A percentile compares a stretch with the other conserved stretches of the same genome.
Evolutionary conservation across 2,888 invertebrate genomes (phyloP).

Genomic region (Stenodera caucasica): DNA sequence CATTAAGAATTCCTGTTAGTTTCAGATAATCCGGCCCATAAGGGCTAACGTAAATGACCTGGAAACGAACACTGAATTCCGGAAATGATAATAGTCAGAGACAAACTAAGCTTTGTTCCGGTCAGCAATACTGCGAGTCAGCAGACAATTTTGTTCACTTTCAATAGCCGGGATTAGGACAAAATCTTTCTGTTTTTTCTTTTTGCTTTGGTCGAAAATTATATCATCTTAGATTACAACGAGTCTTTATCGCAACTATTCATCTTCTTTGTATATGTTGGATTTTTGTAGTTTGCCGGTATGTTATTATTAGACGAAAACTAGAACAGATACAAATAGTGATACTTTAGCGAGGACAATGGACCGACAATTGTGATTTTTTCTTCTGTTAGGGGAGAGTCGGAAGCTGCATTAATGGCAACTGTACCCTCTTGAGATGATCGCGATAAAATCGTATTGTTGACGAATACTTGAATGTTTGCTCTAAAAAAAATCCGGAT

Average conservation of each 20-base stretch:
- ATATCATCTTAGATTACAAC: not conserved
- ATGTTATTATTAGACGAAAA: not conserved
- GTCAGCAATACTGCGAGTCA: conserved; percentile 4
- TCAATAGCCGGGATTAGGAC: not conserved
- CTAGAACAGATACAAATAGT: conserved; percentile 17
- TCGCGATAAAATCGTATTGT: not conserved
- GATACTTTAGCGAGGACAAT: conserved; percentile 43
- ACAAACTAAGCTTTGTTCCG: not conserved
- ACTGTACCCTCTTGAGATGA: not conserved
- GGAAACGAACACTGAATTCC: not conserved
- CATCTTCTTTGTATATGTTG: not conserved
- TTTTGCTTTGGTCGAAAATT: too few relatives aligned
- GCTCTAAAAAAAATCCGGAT: too few relatives aligned
- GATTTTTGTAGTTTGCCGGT: not conserved
- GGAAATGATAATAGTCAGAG: not conserved
- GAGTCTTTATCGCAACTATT: not conserved
- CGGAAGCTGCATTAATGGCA: conserved; percentile 7
- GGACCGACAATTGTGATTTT: conserved; percentile 30
- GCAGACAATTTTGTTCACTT: too few relatives aligned
- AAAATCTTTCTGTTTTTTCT: not conserved
- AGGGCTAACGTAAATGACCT: conserved; percentile 4
- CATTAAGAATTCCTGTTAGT: conserved; percentile 3
- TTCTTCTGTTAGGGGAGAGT: conserved; percentile 30
- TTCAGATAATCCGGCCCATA: not conserved
- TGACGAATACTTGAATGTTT: conserved; percentile 22